phyloP scores from a whole-genome alignment of 2,113 vertebrate genomes.

The Suricata suricatta region DNA sequence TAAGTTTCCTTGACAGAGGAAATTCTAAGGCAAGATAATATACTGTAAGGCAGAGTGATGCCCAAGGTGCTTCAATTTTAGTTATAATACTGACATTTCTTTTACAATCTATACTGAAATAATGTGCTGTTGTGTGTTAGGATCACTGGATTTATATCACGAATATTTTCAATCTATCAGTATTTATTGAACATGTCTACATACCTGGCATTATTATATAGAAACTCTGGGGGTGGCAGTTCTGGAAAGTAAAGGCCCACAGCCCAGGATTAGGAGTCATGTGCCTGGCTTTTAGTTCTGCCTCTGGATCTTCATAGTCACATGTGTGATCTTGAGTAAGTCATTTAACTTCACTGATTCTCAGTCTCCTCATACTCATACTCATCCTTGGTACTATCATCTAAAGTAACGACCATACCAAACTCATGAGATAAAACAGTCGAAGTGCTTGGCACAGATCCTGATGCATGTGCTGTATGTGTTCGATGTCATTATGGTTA shows the following conservation, averaged over 20 bases:
- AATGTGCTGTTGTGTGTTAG: background rate
- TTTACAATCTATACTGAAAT: background rate
- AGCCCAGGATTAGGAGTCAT: background rate
- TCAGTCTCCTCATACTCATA: background rate
- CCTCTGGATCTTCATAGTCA: background rate
- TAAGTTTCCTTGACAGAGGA: background rate
- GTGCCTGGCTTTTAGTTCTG: background rate
- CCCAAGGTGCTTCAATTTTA: background rate
- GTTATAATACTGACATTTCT: background rate
- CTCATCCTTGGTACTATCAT: too few relatives aligned
- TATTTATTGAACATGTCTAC: background rate
- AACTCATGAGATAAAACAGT: background rate
- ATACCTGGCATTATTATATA: background rate
- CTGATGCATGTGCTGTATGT: background rate
- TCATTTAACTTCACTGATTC: background rate
- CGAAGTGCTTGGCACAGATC: background rate
- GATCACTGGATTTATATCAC: background rate
- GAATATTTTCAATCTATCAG: background rate
- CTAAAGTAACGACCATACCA: background rate
- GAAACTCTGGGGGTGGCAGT: background rate
- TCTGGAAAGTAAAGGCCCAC: background rate
- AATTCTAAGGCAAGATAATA: background rate
- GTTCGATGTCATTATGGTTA: background rate
- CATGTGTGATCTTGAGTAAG: background rate
- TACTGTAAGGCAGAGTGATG: background rate